Percentiles rank a stretch among this genome's conserved stretches.
These are phyloP conservation scores for Synanthedon vespiformis DNA, from an alignment of 2,888 invertebrate species.

Conservation along the genomic window DNA sequence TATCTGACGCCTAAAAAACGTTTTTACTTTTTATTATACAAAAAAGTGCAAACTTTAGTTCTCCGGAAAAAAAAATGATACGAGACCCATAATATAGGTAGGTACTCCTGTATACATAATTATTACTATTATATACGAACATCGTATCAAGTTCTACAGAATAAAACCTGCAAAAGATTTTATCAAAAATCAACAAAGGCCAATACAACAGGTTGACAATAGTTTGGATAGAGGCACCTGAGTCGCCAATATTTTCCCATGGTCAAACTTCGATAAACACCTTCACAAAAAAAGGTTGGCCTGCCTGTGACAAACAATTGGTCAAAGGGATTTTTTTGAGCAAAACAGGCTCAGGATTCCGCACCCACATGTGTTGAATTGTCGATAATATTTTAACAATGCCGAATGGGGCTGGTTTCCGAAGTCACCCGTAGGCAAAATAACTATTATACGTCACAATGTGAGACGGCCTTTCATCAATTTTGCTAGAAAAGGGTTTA, in stretches of 20 bases:
- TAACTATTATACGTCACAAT: constrained; percentile 64
- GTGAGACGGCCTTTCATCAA: constrained; percentile 55
- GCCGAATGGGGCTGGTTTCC: constrained; percentile 44
- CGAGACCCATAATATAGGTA: too few species aligned
- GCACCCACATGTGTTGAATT: constrained; percentile 51
- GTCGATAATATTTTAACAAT: constrained; percentile 58
- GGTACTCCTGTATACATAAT: too few species aligned
- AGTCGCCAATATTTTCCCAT: constrained; percentile 66
- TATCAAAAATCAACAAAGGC: constrained; percentile 33
- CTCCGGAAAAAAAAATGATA: too few species aligned
- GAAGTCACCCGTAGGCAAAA: constrained; percentile 45
- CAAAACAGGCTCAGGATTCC: constrained; percentile 49
- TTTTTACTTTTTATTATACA: too few species aligned
- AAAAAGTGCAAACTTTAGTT: too few species aligned
- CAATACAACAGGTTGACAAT: constrained; percentile 55
- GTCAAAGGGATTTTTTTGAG: constrained; percentile 58
- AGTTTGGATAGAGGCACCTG: constrained; percentile 56
- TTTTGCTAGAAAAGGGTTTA: constrained; percentile 63
- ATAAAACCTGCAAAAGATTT: constrained; percentile 37
- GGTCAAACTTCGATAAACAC: constrained; percentile 66
- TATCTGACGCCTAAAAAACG: too few species aligned
- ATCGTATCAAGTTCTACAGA: constrained; percentile 11
- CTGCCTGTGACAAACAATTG: constrained; percentile 64
- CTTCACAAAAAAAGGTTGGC: constrained; percentile 49
- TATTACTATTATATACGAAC: too few species aligned